These are phyloP conservation scores for Sinocyclocheilus grahami DNA, from an alignment of 2,113 vertebrate genomes.

Conservation along the genomic window DNA sequence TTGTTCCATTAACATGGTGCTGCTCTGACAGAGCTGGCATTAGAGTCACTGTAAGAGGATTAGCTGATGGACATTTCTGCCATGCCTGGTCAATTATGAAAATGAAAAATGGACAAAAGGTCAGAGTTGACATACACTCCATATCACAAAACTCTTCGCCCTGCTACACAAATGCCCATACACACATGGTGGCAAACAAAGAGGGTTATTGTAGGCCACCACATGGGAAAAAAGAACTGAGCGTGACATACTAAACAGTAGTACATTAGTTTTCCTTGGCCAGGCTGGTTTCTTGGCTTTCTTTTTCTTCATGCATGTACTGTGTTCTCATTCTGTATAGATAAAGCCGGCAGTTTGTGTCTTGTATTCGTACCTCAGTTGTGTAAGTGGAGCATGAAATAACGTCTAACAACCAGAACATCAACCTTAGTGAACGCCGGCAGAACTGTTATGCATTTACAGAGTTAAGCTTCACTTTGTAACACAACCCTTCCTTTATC, in stretches of 20 bases:
- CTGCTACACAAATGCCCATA: not conserved
- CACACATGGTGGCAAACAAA: not conserved
- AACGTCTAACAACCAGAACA: constrained; percentile 41
- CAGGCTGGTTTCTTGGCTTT: not conserved
- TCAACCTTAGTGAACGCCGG: constrained; percentile 12
- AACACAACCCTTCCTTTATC: not conserved
- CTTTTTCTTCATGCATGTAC: not conserved
- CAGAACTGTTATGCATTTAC: constrained; percentile 17
- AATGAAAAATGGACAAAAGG: constrained; percentile 56
- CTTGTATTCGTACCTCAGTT: constrained; percentile 11
- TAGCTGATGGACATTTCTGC: constrained; percentile 54
- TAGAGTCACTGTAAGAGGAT: constrained; percentile 57
- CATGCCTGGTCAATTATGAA: constrained; percentile 56
- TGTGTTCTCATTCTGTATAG: not conserved
- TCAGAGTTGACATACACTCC: constrained; percentile 29
- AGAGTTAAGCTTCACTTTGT: not conserved
- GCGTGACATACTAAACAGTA: not conserved
- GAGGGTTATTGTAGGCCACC: constrained; percentile 22
- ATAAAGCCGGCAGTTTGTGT: not conserved
- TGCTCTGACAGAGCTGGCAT: constrained; percentile 43
- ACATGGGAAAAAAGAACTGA: not conserved
- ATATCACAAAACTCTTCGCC: constrained; percentile 5
- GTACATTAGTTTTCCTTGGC: not conserved
- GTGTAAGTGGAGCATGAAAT: constrained; percentile 38
- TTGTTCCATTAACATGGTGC: constrained; percentile 50